These are phyloP conservation scores for Morelia viridis DNA, from an alignment of 2,797 vertebrate genomes.

Conservation along the genomic window DNA sequence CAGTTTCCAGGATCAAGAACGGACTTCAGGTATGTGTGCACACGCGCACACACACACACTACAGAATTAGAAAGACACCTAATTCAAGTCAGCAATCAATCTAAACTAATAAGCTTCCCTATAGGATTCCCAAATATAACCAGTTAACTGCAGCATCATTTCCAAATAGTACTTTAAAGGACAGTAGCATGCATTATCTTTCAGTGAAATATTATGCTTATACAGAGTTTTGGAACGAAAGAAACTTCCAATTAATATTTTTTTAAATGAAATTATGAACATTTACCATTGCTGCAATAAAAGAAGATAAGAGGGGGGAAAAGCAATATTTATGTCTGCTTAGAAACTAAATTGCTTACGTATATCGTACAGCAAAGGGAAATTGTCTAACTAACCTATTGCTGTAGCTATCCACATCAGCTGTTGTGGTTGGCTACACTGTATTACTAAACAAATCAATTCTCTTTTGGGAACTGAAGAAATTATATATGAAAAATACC, in stretches of 20 bases:
- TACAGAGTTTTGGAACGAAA: background rate
- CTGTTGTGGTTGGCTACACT: background rate
- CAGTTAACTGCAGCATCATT: too few species aligned
- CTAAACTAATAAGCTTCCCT: too few species aligned
- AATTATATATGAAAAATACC: background rate
- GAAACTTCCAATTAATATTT: background rate
- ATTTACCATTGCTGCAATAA: background rate
- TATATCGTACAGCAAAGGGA: background rate
- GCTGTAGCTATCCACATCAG: too few species aligned
- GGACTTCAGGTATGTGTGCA: too few species aligned
- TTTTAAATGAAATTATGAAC: background rate
- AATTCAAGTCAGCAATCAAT: too few species aligned
- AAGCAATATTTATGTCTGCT: background rate
- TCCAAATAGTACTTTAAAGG: too few species aligned
- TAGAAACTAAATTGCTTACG: background rate
- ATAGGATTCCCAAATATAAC: too few species aligned
- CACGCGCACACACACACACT: too few species aligned
- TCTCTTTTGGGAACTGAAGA: background rate
- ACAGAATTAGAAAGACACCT: too few species aligned
- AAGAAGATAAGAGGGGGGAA: background rate
- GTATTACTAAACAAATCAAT: background rate
- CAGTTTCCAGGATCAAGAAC: too few species aligned
- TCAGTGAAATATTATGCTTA: background rate
- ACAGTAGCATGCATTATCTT: background rate
- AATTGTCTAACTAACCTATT: background rate